Base-by-base conservation (phyloP, 2,888 invertebrate species). In the Drosophila helvetica region DNA sequence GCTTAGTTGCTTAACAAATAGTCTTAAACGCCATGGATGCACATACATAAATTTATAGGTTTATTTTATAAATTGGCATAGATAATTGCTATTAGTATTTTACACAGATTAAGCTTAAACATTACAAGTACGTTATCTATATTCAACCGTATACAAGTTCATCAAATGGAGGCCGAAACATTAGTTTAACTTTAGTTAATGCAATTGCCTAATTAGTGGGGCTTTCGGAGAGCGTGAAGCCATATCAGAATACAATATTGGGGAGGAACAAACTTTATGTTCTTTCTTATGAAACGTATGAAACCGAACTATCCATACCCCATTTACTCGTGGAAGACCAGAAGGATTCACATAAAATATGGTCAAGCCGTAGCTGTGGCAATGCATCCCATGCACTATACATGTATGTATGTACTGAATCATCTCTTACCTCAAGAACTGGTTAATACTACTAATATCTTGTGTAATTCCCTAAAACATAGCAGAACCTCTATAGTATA, bases 141-240 rank as follows among this genome's bases (percentile, higher is more conserved):
- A 68, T 74, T 52, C 54, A 72, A 76, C 84, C 84, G 82, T 86
- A 86, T 83, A 83, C 82, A 75, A 62, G 61, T 69, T 78, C 59
- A 67, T 58, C 48, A 59, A 60, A 25, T 74, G 70, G 48, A 52
- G 38, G 53, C 50, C 63, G 67, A 57, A 48, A 50, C 46, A 70
- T 56, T 68, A 81, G 65, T 74, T 77, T 57, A 47, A 33, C 27
- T 27, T 18, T 56, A 38, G 38, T 38, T 15, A 38, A 38, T 38
- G 38, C 38, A 38, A 38, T 15, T 38, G 6, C n/a, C 38, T 15
- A n/a, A n/a, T n/a, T 38, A 38, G 38, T n/a, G 38, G n/a, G 9
- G 43, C n/a, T 65, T 46, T 48, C n/a, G 25, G 38, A 38, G 38
- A 66, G 66, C 54, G 43, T 33, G 3, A 12, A 33, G 33, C 33